phyloP scores from a whole-genome alignment of 2,888 invertebrate genomes.

The Tinea semifulvella region DNA sequence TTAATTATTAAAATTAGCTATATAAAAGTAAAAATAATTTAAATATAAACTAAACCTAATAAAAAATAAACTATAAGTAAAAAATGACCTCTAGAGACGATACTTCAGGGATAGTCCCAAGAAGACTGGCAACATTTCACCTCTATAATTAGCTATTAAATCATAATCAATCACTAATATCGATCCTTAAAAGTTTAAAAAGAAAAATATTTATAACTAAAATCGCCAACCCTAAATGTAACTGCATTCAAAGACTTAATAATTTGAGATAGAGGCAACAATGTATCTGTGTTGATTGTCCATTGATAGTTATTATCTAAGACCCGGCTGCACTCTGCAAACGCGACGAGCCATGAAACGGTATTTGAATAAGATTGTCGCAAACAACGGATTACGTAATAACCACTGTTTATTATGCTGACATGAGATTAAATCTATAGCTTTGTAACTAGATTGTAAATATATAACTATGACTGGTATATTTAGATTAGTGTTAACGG shows the following conservation, averaged over 20 bases:
- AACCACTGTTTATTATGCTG: slow-evolving; percentile 8
- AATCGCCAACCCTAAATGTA: slow-evolving; percentile 1
- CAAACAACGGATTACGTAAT: slow-evolving; percentile 1
- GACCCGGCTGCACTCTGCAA: neutral
- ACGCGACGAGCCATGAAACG: slow-evolving; percentile 2
- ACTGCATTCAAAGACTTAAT: neutral
- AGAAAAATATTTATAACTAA: neutral
- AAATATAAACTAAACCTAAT: too few relatives aligned
- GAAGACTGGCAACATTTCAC: too few relatives aligned
- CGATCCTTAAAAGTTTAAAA: too few relatives aligned
- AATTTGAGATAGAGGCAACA: slow-evolving; percentile 6
- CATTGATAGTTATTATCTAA: slow-evolving; percentile 5
- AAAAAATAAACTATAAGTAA: too few relatives aligned
- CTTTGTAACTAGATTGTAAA: slow-evolving; percentile 9
- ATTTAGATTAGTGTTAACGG: too few relatives aligned
- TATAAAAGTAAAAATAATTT: too few relatives aligned
- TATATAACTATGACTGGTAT: too few relatives aligned
- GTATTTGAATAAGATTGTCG: slow-evolving; percentile 7
- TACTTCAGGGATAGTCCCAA: too few relatives aligned
- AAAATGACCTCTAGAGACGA: too few relatives aligned
- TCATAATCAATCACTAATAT: too few relatives aligned
- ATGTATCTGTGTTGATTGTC: slow-evolving; percentile 5
- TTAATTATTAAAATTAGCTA: too few relatives aligned
- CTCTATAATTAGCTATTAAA: too few relatives aligned
- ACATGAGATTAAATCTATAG: slow-evolving; percentile 11